Conservation (phyloP, 2,113 vertebrate genomes). For the Scomber scombrus region DNA sequence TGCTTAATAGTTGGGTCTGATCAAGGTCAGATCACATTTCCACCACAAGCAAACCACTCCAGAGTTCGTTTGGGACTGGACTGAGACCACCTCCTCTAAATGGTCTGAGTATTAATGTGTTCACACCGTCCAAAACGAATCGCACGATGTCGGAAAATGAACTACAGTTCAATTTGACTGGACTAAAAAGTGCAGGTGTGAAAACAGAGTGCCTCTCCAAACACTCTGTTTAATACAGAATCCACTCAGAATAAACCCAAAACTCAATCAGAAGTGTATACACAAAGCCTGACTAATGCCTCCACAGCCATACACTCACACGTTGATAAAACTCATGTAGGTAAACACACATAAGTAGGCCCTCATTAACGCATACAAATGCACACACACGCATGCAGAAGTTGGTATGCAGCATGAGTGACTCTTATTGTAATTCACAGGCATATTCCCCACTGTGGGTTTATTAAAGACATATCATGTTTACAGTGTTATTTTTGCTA, state of each 20-base stretch:
- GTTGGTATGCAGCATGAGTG: constrained; percentile 2
- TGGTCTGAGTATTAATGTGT: too few relatives aligned
- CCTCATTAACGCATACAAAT: constrained; percentile 16
- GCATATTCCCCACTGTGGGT: constrained; percentile 29
- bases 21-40: too few relatives aligned
- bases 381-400: not conserved
- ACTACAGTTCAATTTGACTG: too few relatives aligned
- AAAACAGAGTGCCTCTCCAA: constrained; percentile 53
- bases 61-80: too few relatives aligned
- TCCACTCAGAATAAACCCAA: constrained; percentile 58
- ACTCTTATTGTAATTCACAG: constrained; percentile 23
- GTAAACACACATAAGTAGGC: not conserved
- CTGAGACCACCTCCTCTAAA: too few relatives aligned
- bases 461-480: constrained; percentile 50
- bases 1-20: too few relatives aligned
- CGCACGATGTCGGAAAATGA: too few relatives aligned
- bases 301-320: constrained; percentile 1
- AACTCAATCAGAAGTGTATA: constrained; percentile 58
- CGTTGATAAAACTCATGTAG: constrained; percentile 18
- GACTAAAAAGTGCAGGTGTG: too few relatives aligned
- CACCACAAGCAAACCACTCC: too few relatives aligned
- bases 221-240: constrained; percentile 60
- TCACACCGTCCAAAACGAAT: too few relatives aligned
- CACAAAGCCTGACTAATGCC: constrained; percentile 44
- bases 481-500: constrained; percentile 48